Base-by-base conservation (phyloP, 2,797 vertebrate genomes). In the Nothura maculosa region DNA sequence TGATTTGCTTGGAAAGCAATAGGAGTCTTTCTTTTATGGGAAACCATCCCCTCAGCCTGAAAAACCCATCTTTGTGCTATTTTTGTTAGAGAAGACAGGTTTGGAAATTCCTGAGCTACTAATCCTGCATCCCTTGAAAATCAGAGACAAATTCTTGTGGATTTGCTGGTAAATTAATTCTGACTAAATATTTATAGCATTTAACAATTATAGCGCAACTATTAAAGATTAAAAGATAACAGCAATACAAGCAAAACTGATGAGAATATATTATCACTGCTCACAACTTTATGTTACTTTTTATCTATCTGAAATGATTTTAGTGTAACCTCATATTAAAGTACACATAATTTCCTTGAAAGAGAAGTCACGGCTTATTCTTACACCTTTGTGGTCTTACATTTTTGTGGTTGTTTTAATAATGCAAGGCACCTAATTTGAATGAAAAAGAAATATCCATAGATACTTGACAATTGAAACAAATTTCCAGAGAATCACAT, bases 321-420 rank as follows among this genome's bases (percentile, higher is more conserved):
- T 60, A 50, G 62, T 64, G 32, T 10, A 28, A 28, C 36, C 64
- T 80, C 60, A 21, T 55, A 79, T 64, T 80, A 70, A 38, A 64
- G 34, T 64, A 58, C 12, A 25, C 47, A n/a, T 32, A 16, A 48
- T 58, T 74, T 87, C 47, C 48, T 40, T 32, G 73, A 32, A 85
- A 40, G 67, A 40, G 30, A 70, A 63, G 62, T 87, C 47, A 57
- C 55, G 70, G 43, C 45, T 79, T 57, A 40, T 81, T 93, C 36
- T 57, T 36, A 50, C 40, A 79, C 50, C 48, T 67, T 43, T 38
- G 38, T 38, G 79, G 52, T 81, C 78, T 54, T n/a, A n/a, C n/a
- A n/a, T n/a, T n/a, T n/a, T 81, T 81, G 15, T 30, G 60, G 40
- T 45, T 87, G 48, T 85, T 85, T 85, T 85, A 82, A 75, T 83